These are phyloP conservation scores for Vulpes lagopus DNA, from an alignment of 2,113 vertebrate genomes.

Conservation along the genomic window DNA sequence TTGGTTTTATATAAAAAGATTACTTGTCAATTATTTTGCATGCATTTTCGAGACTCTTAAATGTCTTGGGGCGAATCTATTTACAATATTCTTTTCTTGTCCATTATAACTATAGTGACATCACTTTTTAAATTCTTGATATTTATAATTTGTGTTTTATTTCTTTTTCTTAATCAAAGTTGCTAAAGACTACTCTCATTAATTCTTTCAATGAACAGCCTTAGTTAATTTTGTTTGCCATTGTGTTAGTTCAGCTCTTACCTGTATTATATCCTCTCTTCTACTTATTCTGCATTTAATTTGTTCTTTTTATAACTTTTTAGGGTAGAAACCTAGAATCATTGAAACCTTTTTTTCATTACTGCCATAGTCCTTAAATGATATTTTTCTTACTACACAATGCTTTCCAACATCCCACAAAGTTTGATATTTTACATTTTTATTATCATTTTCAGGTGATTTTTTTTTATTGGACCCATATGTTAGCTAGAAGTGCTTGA, in stretches of 20 bases:
- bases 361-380: not conserved
- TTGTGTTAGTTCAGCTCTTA: not conserved
- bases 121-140: not conserved
- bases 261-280: not conserved
- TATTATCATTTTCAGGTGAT: not conserved
- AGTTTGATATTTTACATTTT: not conserved
- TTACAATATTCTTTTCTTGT: not conserved
- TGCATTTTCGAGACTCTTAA: not conserved
- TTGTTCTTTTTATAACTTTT: not conserved
- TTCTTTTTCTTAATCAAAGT: not conserved
- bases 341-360: not conserved
- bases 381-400: not conserved
- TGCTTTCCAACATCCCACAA: not conserved
- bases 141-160: not conserved
- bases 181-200: not conserved
- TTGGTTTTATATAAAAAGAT: not conserved
- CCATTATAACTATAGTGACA: not conserved
- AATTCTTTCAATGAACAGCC: not conserved
- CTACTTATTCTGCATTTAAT: not conserved
- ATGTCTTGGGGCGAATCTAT: not conserved
- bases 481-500: not conserved
- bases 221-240: not conserved
- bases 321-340: not conserved
- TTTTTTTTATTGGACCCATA: not conserved
- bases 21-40: not conserved